These are phyloP conservation scores for Carettochelys insculpta DNA, from an alignment of 2,113 vertebrate species.

Conservation along the genomic window DNA sequence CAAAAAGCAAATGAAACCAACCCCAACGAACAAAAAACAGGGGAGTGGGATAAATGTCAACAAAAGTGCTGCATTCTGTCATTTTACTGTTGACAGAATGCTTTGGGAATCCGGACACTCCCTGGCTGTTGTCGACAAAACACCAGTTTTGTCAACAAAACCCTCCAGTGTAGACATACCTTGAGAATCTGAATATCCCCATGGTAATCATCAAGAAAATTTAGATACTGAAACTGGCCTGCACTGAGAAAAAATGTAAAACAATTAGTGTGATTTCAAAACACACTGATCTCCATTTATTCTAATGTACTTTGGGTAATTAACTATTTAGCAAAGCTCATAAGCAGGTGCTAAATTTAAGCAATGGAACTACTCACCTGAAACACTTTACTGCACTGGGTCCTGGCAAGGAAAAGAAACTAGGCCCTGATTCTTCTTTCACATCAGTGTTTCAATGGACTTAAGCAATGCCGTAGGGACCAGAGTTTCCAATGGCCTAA, in stretches of 20 bases:
- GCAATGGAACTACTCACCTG: neutral
- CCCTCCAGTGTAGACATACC: too few species aligned
- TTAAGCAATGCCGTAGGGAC: neutral
- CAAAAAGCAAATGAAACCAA: too few species aligned
- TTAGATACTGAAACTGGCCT: neutral
- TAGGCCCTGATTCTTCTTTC: neutral
- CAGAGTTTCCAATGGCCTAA: rapidly evolving
- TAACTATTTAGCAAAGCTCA: neutral
- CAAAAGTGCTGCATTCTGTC: too few species aligned
- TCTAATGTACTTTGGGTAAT: neutral
- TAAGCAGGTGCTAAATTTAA: neutral
- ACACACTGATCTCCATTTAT: rapidly evolving
- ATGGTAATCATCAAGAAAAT: neutral
- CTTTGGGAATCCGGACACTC: too few species aligned
- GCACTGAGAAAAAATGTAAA: neutral
- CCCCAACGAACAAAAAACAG: too few species aligned
- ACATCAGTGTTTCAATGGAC: too few species aligned
- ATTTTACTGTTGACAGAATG: too few species aligned
- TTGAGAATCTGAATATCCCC: too few species aligned
- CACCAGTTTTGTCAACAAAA: too few species aligned
- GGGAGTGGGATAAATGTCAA: too few species aligned
- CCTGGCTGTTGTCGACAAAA: too few species aligned
- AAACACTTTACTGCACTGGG: neutral
- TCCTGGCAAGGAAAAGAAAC: rapidly evolving
- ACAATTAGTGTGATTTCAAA: neutral